Evolutionary conservation across 2,113 vertebrate genomes (phyloP).

Genomic region (Climacteris rufus): DNA sequence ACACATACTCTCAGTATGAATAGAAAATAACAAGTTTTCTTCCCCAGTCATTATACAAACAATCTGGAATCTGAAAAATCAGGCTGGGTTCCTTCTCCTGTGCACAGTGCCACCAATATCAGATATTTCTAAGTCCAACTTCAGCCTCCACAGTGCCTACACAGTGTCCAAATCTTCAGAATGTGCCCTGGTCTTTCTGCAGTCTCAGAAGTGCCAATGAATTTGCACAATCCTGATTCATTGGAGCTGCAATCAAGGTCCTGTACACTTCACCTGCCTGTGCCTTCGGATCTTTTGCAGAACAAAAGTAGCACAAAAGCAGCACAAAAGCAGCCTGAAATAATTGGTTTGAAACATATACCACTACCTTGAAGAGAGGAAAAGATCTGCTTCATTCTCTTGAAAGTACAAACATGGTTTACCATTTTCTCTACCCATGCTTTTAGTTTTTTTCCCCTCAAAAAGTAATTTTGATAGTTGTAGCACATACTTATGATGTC

Average conservation of each 20-base stretch:
- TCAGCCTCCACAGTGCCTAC: not conserved
- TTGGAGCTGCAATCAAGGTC: not conserved
- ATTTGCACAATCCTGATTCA: not conserved
- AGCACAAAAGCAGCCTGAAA: not conserved
- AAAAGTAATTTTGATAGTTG: not conserved
- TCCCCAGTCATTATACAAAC: not conserved
- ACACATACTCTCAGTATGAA: not conserved
- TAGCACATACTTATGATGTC: not conserved
- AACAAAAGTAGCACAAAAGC: not conserved
- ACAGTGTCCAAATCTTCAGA: not conserved
- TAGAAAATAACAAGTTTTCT: not conserved
- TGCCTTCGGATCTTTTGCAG: not conserved
- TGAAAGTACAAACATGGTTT: not conserved
- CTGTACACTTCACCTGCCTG: not conserved
- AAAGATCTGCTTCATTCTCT: not conserved
- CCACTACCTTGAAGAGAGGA: rapidly evolving
- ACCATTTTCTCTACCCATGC: not conserved
- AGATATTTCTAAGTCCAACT: not conserved
- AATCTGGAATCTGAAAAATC: not conserved
- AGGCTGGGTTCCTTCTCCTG: not conserved
- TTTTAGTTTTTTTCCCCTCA: not conserved
- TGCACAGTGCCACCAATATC: not conserved
- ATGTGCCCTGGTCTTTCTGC: not conserved
- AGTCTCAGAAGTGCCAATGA: not conserved
- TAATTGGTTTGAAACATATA: not conserved